phyloP scores from a whole-genome alignment of 2,888 invertebrate species.

The Isoperla grammatica region DNA sequence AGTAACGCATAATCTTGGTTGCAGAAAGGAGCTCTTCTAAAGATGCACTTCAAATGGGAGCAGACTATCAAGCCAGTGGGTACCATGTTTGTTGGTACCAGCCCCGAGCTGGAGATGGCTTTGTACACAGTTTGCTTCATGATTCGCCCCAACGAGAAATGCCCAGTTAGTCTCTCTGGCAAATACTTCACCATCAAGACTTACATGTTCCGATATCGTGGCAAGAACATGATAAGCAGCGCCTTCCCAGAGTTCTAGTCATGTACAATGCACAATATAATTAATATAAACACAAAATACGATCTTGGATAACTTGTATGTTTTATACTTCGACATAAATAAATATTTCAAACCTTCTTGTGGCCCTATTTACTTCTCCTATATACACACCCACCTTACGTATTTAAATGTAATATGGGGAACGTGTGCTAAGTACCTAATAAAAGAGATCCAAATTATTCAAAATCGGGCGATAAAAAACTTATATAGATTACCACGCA shows the following conservation, averaged over 20 bases:
- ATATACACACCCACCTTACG: too few relatives aligned
- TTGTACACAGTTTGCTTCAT: constrained; percentile 84
- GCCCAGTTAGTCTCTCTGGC: constrained; percentile 66
- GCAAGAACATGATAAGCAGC: constrained; percentile 73
- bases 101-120: constrained; percentile 88
- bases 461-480: too few relatives aligned
- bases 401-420: too few relatives aligned
- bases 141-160: constrained; percentile 64
- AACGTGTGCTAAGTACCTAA: too few relatives aligned
- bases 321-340: too few relatives aligned
- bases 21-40: constrained; percentile 72
- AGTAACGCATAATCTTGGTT: too few relatives aligned
- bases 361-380: too few relatives aligned
- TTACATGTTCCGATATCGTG: constrained; percentile 65
- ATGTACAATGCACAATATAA: too few relatives aligned
- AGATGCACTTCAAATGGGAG: constrained; percentile 65
- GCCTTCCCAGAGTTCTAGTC: constrained; percentile 65
- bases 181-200: constrained; percentile 68
- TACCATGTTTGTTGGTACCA: constrained; percentile 74
- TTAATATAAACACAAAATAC: background rate
- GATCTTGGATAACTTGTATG: too few relatives aligned
- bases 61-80: constrained; percentile 70
- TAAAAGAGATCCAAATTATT: too few relatives aligned
- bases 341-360: too few relatives aligned
- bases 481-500: too few relatives aligned